Evolutionary conservation across 2,888 invertebrate genomes (phyloP).

Genomic region (Smittia sp.): DNA sequence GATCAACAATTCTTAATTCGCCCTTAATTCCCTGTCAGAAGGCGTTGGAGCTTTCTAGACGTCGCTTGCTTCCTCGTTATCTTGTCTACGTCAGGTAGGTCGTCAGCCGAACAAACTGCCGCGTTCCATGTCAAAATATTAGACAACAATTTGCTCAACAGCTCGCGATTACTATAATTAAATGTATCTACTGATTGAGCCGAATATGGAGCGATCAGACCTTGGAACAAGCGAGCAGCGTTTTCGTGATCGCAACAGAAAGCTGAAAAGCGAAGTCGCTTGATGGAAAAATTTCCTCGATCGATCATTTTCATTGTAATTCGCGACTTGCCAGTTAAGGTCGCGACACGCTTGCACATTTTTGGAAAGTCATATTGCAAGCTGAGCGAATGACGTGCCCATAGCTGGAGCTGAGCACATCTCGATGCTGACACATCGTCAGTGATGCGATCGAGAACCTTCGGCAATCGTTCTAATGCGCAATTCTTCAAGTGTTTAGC

Average conservation of each 20-base stretch:
- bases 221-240: background rate
- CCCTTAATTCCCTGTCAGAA: background rate
- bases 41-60: too few relatives aligned
- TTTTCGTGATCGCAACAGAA: constrained; percentile 13
- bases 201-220: background rate
- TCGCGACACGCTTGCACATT: constrained; percentile 2
- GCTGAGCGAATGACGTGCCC: background rate
- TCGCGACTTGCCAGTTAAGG: background rate
- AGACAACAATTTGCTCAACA: background rate
- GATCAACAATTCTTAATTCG: background rate
- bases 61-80: too few relatives aligned
- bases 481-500: constrained; percentile 25
- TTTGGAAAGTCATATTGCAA: constrained; percentile 16
- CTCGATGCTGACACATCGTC: background rate
- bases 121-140: background rate
- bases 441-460: background rate
- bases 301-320: constrained; percentile 4
- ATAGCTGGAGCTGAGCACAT: background rate
- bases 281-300: background rate
- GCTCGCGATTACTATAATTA: constrained; percentile 6
- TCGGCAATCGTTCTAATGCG: constrained; percentile 9
- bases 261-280: too few relatives aligned
- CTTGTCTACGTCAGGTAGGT: background rate
- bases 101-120: background rate
- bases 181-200: constrained; percentile 11